Percentiles rank a stretch among this genome's conserved stretches.
These are phyloP conservation scores for Sinocyclocheilus rhinocerous DNA, from an alignment of 2,113 vertebrate species.

Conservation along the genomic window DNA sequence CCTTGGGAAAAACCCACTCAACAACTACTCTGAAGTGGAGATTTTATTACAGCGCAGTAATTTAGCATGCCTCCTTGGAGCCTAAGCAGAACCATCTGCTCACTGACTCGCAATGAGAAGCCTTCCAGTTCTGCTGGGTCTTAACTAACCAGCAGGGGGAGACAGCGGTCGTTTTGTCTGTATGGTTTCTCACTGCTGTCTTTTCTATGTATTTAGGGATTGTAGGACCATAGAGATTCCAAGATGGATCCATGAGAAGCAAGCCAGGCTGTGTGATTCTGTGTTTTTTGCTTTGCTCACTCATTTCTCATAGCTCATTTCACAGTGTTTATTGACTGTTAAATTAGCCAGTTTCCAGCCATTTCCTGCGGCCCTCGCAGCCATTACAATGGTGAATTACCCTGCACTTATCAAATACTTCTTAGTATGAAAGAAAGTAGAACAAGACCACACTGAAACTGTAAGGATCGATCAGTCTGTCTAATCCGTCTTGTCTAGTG, in stretches of 20 bases:
- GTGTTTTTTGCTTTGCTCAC: slow-evolving; percentile 31
- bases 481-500: neutral
- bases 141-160: slow-evolving; percentile 54
- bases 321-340: slow-evolving; percentile 40
- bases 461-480: neutral
- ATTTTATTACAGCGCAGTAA: slow-evolving; percentile 63
- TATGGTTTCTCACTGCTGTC: neutral
- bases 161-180: slow-evolving; percentile 7
- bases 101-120: slow-evolving; percentile 25
- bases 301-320: slow-evolving; percentile 1
- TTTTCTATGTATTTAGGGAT: neutral
- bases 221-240: neutral
- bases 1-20: slow-evolving; percentile 55
- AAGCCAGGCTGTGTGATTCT: neutral
- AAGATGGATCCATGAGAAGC: neutral
- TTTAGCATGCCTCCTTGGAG: slow-evolving; percentile 57
- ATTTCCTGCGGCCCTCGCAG: slow-evolving; percentile 22
- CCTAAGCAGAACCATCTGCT: slow-evolving; percentile 71
- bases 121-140: slow-evolving; percentile 18
- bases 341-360: slow-evolving; percentile 61
- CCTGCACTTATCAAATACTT: slow-evolving; percentile 48
- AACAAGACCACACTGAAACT: neutral
- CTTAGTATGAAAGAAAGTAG: slow-evolving; percentile 19
- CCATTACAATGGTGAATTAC: slow-evolving; percentile 48
- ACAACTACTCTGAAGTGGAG: slow-evolving; percentile 51